Base-by-base conservation (phyloP, 2,797 vertebrate genomes). In the Protonibea diacanthus region DNA sequence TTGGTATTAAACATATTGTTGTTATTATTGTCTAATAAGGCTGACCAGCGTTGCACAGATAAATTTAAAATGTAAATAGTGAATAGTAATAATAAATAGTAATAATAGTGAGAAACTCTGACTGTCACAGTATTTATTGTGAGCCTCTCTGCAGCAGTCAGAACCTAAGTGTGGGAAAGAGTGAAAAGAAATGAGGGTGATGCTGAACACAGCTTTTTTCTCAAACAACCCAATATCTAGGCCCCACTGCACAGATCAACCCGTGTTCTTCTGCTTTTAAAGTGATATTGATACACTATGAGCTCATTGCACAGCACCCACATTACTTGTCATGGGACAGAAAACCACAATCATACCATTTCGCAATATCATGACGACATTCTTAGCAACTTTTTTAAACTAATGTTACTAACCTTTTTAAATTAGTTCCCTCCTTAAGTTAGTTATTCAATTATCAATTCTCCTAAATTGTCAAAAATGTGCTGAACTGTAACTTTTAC, bases 231-330 rank as follows among this genome's bases (percentile, higher is more conserved):
- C 13, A 2, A 66, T 53, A 42, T 76, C 38, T 62, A 21, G 21
- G 55, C 21, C 15, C n/a, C 9, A 5, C 15, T 52, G 65, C 56
- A 85, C 79, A 90, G 40, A 78, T 21, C 33, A 14, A 38, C 44
- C 10, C 67, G 80, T 88, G 80, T 86, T 89, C 53, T n/a, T 52
- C 10, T 64, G 45, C 71, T 58, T 83, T 81, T 75, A 55, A 56
- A 81, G 38, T 56, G 73, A 78, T 86, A 89, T 89, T 87, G 79
- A 67, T 81, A 87, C 29, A 83, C 68, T 13, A 65, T 90, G 84
- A 92, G 12, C 51, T 91, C 79, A 91, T 71, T 21, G 6, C 44
- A 13, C 65, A 59, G 25, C 11, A 4, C 5, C 9, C 51, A 25
- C 14, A 8, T 49, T 47, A 23, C n/a, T 49, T 45, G 6, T 18